Base-by-base conservation (phyloP, 2,113 vertebrate species). In the Corythoichthys intestinalis region DNA sequence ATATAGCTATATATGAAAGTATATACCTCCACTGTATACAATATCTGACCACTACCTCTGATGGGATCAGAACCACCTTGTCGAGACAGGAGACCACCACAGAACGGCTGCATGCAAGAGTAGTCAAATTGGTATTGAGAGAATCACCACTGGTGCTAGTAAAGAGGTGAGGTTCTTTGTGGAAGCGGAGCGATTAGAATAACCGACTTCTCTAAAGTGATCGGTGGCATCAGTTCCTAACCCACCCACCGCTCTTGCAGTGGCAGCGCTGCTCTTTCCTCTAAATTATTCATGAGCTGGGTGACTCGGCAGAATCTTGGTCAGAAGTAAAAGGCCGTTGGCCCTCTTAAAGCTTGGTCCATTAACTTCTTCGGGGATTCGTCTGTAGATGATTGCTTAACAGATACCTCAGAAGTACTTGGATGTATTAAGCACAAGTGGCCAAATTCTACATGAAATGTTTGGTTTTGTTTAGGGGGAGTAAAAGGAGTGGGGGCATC, bases 321-420 rank as follows among this genome's bases (percentile, higher is more conserved):
- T 88, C 81, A 82, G 84, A 87, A 85, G 78, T 57, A 83, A 76
- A 50, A 78, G 81, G 84, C 89, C 80, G 66, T 91, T 86, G 87
- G 92, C 93, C 91, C 93, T 87, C 85, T 87, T 80, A 85, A 92
- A 90, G 88, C 91, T 92, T 90, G 84, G 91, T 92, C 93, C 90
- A 85, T 90, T 91, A 85, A 91, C 90, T 86, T 91, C 92, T 90
- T 82, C 88, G 89, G 87, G 91, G 84, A 91, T 90, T 92, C 86
- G 78, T 89, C 89, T 90, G 91, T 87, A 80, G 86, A 71, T 86
- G 85, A 87, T 89, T 84, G 81, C 80, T 86, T 76, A 82, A 91
- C 89, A 90, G 85, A 90, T 76, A 86, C 77, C 85, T 80, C 64
- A 73, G 83, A 89, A 88, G 86, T 83, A 79, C 75, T 79, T 83